A percentile compares a stretch with the other conserved stretches of the same genome.
Evolutionary conservation across 2,797 vertebrate genomes (phyloP).

Genomic region (Poeciliopsis presidionis): DNA sequence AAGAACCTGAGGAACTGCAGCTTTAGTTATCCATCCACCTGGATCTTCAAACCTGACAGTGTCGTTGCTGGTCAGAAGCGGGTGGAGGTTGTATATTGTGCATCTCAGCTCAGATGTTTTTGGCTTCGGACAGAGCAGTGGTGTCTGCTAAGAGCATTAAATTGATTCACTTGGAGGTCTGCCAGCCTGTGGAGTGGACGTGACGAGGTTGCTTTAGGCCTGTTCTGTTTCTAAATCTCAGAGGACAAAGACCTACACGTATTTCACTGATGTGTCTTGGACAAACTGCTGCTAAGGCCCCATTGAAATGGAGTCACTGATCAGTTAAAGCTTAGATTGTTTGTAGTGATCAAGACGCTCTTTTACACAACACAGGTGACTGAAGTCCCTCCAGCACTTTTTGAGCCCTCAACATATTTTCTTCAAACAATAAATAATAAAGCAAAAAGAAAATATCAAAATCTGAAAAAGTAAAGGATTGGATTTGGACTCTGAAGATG

Average conservation of each 20-base stretch:
- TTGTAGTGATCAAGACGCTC: no score
- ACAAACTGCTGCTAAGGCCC: background rate
- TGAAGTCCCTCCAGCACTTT: no score
- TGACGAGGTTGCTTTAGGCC: background rate
- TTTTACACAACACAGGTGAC: no score
- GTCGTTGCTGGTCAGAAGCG: no score
- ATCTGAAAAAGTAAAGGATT: constrained; percentile 8
- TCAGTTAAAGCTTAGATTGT: no score
- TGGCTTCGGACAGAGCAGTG: background rate
- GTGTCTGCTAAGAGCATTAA: constrained; percentile 4
- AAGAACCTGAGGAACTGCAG: no score
- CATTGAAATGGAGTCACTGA: no score
- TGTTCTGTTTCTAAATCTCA: background rate
- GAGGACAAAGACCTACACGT: background rate
- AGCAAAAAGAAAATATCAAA: constrained; percentile 24
- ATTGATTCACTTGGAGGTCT: background rate
- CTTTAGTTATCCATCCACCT: no score
- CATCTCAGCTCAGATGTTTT: background rate
- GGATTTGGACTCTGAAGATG: background rate
- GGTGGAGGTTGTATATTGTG: background rate
- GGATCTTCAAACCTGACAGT: no score
- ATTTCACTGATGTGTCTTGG: background rate
- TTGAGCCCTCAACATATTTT: no score
- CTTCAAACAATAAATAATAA: constrained; percentile 21
- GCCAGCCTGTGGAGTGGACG: background rate